Percentiles rank a stretch among this genome's conserved stretches.
These are phyloP conservation scores for Chaetodon trifascialis DNA, from an alignment of 2,113 vertebrate genomes.

Conservation along the genomic window DNA sequence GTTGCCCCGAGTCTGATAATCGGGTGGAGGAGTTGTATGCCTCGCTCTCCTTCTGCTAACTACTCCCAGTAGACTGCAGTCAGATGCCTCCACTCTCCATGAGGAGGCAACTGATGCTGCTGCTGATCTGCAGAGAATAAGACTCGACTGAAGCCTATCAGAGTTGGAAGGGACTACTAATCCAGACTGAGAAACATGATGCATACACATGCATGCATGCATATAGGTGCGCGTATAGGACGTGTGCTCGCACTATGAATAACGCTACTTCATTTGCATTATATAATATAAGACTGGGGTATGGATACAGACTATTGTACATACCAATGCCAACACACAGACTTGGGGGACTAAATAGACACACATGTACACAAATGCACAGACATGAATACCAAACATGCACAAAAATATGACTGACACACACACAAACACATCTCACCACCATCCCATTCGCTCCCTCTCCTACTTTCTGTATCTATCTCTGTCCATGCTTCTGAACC, in stretches of 20 bases:
- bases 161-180: slow-evolving; percentile 21
- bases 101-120: slow-evolving; percentile 52
- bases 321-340: slow-evolving; percentile 29
- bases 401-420: slow-evolving; percentile 55
- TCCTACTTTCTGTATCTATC: slow-evolving; percentile 48
- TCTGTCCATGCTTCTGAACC: slow-evolving; percentile 75
- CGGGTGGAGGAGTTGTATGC: slow-evolving; percentile 60
- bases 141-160: slow-evolving; percentile 41
- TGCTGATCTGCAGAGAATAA: slow-evolving; percentile 56
- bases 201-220: slow-evolving; percentile 13
- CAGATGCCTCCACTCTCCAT: slow-evolving; percentile 52
- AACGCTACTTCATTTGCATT: slow-evolving; percentile 28
- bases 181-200: slow-evolving; percentile 17
- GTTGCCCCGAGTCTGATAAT: slow-evolving; percentile 66
- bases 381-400: slow-evolving; percentile 33
- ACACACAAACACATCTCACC: slow-evolving; percentile 44
- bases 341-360: slow-evolving; percentile 22
- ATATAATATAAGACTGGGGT: slow-evolving; percentile 12
- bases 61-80: slow-evolving; percentile 68
- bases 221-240: slow-evolving; percentile 1
- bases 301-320: slow-evolving; percentile 21
- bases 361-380: slow-evolving; percentile 31
- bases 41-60: slow-evolving; percentile 60
- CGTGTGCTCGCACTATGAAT: neutral
- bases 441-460: slow-evolving; percentile 40